phyloP scores from a whole-genome alignment of 2,113 vertebrate species.

The Xenotilapia flavipinnis region DNA sequence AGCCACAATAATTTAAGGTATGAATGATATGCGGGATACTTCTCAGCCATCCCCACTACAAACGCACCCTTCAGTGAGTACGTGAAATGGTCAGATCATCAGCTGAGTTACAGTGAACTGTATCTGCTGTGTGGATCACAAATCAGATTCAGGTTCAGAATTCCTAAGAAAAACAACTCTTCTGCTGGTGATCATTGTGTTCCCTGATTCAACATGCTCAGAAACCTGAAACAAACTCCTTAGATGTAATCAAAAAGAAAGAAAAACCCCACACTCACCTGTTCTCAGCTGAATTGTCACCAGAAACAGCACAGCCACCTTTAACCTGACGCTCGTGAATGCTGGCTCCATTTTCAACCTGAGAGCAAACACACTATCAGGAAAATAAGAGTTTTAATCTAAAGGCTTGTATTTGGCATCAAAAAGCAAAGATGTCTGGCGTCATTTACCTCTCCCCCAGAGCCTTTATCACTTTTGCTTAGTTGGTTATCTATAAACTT shows the following conservation, averaged over 20 bases:
- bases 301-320: constrained; percentile 28
- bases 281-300: constrained; percentile 21
- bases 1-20: neutral
- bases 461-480: neutral
- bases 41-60: neutral
- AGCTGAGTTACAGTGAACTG: neutral
- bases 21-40: neutral
- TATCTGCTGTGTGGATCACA: neutral
- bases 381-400: neutral
- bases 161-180: neutral
- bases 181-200: neutral
- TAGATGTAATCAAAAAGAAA: neutral
- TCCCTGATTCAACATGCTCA: neutral
- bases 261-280: constrained; percentile 49
- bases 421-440: neutral
- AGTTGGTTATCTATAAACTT: neutral
- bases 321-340: neutral
- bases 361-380: neutral
- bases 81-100: neutral
- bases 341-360: constrained; percentile 38
- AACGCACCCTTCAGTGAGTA: neutral
- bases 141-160: neutral
- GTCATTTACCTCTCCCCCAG: neutral
- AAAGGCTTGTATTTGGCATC: neutral
- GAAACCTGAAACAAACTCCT: neutral